Conservation (phyloP, 2,888 invertebrate genomes). For the Neria commutata region DNA sequence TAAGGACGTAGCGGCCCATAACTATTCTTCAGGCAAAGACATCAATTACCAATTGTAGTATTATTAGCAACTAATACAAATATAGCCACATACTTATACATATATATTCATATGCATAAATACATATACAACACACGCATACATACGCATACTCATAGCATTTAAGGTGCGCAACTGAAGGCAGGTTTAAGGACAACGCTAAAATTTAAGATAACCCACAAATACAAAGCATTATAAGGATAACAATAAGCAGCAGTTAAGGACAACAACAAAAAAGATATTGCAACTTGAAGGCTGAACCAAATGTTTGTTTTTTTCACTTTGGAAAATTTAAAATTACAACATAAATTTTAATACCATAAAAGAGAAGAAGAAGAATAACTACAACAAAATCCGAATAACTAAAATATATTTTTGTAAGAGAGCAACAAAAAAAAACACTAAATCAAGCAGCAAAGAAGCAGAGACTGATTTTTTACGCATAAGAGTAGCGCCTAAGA, state of each 20-base stretch:
- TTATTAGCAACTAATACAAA: constrained; percentile 30
- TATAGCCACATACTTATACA: constrained; percentile 17
- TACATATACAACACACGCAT: constrained; percentile 17
- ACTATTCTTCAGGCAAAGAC: neutral
- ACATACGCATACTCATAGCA: constrained; percentile 22
- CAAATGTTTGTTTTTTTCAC: constrained; percentile 14
- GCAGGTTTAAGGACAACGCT: constrained; percentile 54
- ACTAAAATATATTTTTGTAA: constrained; percentile 35
- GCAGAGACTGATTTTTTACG: constrained; percentile 55
- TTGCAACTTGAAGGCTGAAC: constrained; percentile 5
- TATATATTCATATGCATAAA: constrained; percentile 12
- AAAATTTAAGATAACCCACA: constrained; percentile 25
- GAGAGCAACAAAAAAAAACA: constrained; percentile 9
- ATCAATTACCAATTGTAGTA: constrained; percentile 33
- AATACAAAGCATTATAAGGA: too few species aligned
- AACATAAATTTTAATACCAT: constrained; percentile 25
- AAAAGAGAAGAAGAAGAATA: constrained; percentile 31
- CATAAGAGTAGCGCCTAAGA: constrained; percentile 27
- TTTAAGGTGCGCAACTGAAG: constrained; percentile 31
- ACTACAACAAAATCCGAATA: constrained; percentile 15
- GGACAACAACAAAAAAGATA: constrained; percentile 25
- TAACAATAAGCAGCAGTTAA: constrained; percentile 14
- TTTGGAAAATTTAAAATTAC: constrained; percentile 1
- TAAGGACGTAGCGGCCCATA: neutral
- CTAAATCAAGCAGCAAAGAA: constrained; percentile 46